Conservation (phyloP, 2,113 vertebrate species). For the human (Homo sapiens) region GRCh38 chr3:153364501-153365000, state of each 20-base stretch:
- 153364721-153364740: not conserved
- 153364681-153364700: not conserved
- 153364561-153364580: not conserved
- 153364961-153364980: no score
- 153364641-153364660: not conserved
- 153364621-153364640: constrained; percentile 6
- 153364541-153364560: not conserved
- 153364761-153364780: not conserved
- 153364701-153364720: not conserved
- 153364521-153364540: not conserved
- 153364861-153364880: not conserved
- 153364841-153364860: not conserved
- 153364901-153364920: not conserved
- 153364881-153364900: not conserved
- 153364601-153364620: not conserved
- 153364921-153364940: not conserved
- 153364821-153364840: not conserved
- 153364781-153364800: not conserved
- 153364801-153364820: not conserved
- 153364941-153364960: rapidly evolving
- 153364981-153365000: no score
- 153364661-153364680: not conserved
- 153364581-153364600: not conserved
- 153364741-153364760: not conserved
- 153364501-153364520: not conserved